Conservation (phyloP, 2,113 vertebrate species). For the Nothocercus julius region DNA sequence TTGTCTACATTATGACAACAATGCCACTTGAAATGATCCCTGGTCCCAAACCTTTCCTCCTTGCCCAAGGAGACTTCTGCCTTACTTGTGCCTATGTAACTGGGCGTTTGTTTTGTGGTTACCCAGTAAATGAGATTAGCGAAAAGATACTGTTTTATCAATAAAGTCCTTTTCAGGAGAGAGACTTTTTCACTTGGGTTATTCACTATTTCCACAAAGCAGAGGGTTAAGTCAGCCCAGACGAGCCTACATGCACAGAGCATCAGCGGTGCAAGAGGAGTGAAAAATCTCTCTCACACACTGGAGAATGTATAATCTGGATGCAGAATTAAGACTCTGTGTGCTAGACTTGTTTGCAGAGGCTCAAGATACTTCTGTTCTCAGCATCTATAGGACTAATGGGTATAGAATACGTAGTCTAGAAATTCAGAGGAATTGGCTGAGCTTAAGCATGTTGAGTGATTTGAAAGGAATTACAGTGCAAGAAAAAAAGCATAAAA, state of each 20-base stretch:
- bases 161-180: not conserved
- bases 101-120: not conserved
- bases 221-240: not conserved
- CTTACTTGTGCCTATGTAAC: not conserved
- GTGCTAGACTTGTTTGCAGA: not conserved
- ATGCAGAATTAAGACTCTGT: not conserved
- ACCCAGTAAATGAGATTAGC: not conserved
- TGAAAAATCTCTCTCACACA: not conserved
- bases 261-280: not conserved
- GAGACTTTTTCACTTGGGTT: not conserved
- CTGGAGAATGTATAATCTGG: not conserved
- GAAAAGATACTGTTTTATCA: rapidly evolving
- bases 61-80: not conserved
- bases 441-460: not conserved
- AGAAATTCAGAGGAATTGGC: not conserved
- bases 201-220: not conserved
- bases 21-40: not conserved
- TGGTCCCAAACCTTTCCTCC: not conserved
- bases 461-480: not conserved
- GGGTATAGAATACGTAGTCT: not conserved
- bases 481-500: not conserved
- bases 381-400: not conserved
- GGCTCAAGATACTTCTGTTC: not conserved
- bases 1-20: not conserved
- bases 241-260: not conserved